Conservation (phyloP, 2,797 vertebrate genomes). For the Aselliscus stoliczkanus region DNA sequence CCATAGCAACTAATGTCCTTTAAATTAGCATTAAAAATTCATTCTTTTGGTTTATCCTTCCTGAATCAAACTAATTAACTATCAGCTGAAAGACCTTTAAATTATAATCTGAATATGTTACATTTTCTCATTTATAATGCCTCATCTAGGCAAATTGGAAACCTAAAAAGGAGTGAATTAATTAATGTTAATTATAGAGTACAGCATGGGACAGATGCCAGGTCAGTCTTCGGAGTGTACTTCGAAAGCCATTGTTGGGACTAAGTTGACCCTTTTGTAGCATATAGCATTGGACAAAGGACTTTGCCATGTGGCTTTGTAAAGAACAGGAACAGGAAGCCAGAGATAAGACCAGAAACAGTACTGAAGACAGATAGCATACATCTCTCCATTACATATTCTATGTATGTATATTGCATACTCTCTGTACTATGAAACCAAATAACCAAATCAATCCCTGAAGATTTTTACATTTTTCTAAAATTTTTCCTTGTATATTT, state of each 20-base stretch:
- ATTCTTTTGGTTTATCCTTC: conserved; percentile 54
- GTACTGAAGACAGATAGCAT: background rate
- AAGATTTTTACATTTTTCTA: background rate
- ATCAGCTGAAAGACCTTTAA: conserved; percentile 50
- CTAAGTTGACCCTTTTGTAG: background rate
- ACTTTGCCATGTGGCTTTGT: background rate
- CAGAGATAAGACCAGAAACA: background rate
- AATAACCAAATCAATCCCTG: background rate
- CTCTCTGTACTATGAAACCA: background rate
- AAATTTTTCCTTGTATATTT: background rate
- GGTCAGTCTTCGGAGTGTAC: background rate
- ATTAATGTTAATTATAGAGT: conserved; percentile 67
- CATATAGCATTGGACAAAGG: background rate
- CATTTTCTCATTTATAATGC: conserved; percentile 64
- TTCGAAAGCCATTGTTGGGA: background rate
- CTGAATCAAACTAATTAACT: conserved; percentile 67
- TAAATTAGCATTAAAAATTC: conserved; percentile 69
- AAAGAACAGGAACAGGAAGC: background rate
- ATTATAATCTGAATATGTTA: conserved; percentile 53
- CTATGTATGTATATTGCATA: background rate
- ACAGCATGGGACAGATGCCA: conserved; percentile 29
- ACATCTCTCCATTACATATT: background rate
- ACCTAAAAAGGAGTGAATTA: conserved; percentile 65
- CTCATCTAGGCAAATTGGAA: conserved; percentile 70
- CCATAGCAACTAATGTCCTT: conserved; percentile 42